Evolutionary conservation across 1,140 invertebrate species (phyloP).

Genomic region (Lordiphosa mommai): DNA sequence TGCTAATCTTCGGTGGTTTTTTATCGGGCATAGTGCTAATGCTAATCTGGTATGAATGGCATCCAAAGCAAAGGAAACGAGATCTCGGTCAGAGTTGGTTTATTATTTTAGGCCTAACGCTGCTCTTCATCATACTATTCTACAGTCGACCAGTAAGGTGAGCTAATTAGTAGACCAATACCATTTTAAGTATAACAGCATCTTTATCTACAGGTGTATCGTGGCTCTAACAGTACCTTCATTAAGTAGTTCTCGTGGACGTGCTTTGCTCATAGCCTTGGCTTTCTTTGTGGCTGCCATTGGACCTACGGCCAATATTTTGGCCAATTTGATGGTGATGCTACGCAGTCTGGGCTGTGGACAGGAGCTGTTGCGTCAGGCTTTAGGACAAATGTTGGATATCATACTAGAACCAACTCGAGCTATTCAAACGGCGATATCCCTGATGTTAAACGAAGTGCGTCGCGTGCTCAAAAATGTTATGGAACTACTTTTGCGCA

Average conservation of each 20-base stretch:
- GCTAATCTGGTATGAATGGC: slow-evolving; percentile 35
- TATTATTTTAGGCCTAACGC: background rate
- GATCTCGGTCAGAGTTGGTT: slow-evolving; percentile 22
- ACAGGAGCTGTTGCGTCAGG: slow-evolving; percentile 87
- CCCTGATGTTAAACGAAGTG: slow-evolving; percentile 82
- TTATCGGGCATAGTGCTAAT: slow-evolving; percentile 12
- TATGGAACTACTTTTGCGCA: slow-evolving; percentile 82
- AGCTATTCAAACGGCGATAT: slow-evolving; percentile 83
- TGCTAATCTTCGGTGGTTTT: slow-evolving; percentile 25
- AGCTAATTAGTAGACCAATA: background rate
- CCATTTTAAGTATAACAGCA: slow-evolving; percentile 30
- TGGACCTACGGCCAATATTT: slow-evolving; percentile 88
- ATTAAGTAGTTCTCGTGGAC: slow-evolving; percentile 88
- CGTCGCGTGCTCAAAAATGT: slow-evolving; percentile 83
- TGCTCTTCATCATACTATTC: slow-evolving; percentile 15
- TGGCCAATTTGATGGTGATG: slow-evolving; percentile 88
- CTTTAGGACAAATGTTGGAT: slow-evolving; percentile 83
- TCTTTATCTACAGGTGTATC: slow-evolving; percentile 81
- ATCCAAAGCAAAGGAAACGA: slow-evolving; percentile 3
- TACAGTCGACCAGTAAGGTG: slow-evolving; percentile 29
- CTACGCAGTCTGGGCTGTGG: slow-evolving; percentile 88
- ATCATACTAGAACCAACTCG: slow-evolving; percentile 85
- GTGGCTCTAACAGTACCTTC: slow-evolving; percentile 87
- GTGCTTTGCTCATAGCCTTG: slow-evolving; percentile 88
- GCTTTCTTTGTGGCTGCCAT: slow-evolving; percentile 88